Evolutionary conservation across 2,797 vertebrate genomes (phyloP), one percentile per base, ranked within the genome.

Genomic region (Megalops cyprinoides): DNA sequence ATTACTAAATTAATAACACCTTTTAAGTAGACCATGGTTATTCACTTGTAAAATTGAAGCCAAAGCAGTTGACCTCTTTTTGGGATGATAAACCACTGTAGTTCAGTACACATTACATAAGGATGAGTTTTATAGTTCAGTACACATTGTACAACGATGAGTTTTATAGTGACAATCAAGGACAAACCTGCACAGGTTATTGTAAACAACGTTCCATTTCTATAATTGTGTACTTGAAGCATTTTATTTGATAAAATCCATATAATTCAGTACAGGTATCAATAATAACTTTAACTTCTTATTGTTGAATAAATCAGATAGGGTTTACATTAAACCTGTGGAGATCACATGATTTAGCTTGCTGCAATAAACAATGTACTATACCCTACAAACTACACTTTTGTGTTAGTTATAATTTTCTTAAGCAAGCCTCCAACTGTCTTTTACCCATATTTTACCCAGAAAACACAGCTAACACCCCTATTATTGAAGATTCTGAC

Each of bases 21-120:
- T 67, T n/a, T 67, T 67, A 67, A 67, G 18, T 67, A 67, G 31
- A 15, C 31, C 58, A 62, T 62, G 28, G 37, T 37, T 31, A 69
- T 69, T 39, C 14, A 23, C 65, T 69, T 39, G 37, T 69, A 69
- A 39, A 62, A 34, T 69, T 69, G 65, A 69, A 69, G 65, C 18
- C 65, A 69, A 18, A 4, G 37, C 37, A 37, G 65, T 69, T 69
- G 65, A 39, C 65, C 37, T 69, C 34, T 62, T 62, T 62, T 62
- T 62, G 55, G 58, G 6, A 58, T 2, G 2, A n/a, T 58, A n/a
- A 58, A 58, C 55, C 55, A 58, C n/a, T 62, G 58, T 62, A 25
- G 7, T 31, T 31, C 1, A 62, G 58, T 25, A 62, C 25, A 62
- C 25, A 62, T 31, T 62, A 12, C 58, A 62, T 12, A 62, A 12